Conservation (phyloP, 2,888 invertebrate genomes). For the Andrena trimmerana region DNA sequence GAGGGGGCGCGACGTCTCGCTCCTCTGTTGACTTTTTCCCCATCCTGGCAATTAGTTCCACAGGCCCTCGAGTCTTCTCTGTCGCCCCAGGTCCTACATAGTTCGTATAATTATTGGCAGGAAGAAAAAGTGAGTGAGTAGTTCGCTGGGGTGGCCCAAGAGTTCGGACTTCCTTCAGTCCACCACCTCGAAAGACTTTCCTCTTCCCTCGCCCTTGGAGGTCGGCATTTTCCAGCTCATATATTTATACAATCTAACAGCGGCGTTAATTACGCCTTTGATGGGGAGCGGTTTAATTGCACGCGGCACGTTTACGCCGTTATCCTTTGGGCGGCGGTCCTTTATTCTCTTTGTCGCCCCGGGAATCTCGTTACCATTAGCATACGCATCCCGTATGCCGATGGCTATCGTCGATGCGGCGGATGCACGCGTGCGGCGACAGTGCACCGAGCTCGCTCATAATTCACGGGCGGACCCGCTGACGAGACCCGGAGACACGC, state of each 20-base stretch:
- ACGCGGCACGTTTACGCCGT: constrained; percentile 8
- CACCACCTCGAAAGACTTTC: neutral
- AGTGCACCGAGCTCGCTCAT: neutral
- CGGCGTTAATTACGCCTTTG: constrained; percentile 35
- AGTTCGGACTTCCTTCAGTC: neutral
- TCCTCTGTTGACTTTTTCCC: constrained; percentile 24
- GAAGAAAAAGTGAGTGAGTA: neutral
- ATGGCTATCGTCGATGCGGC: constrained; percentile 9
- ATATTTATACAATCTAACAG: constrained; percentile 29
- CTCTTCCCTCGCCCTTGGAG: no score
- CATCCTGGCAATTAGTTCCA: constrained; percentile 10
- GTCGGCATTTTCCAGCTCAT: neutral
- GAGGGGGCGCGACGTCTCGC: constrained; percentile 26
- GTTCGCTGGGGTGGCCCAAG: neutral
- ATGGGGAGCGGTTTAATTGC: no score
- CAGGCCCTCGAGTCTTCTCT: neutral
- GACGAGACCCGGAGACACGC: neutral
- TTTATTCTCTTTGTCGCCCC: constrained; percentile 32
- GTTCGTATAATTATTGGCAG: neutral
- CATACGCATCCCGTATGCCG: neutral
- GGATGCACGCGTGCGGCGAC: neutral
- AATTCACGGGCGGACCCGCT: constrained; percentile 4
- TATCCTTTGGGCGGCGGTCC: neutral
- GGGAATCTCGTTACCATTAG: constrained; percentile 36
- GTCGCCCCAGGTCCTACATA: neutral